Conservation (phyloP, 2,888 invertebrate species). For the Chelonus formosanus region DNA sequence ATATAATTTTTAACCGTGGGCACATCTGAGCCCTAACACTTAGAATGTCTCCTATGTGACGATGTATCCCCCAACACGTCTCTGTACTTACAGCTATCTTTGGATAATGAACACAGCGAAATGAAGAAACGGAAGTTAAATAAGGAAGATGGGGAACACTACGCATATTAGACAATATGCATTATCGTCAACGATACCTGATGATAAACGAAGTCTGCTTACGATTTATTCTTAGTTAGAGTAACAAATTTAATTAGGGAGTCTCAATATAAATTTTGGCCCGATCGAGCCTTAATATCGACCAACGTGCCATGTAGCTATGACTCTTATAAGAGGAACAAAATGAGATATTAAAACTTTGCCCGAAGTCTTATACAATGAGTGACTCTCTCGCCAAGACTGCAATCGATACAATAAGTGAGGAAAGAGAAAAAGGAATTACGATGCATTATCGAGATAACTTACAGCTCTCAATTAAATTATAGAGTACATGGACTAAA, state of each 20-base stretch:
- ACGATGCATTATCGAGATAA: neutral
- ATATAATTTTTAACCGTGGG: conserved; percentile 14
- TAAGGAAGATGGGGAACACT: conserved; percentile 1
- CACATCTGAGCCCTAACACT: neutral
- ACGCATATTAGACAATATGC: conserved; percentile 9
- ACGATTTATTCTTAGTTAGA: conserved; percentile 53
- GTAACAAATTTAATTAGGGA: conserved; percentile 54
- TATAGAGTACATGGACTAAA: neutral
- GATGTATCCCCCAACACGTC: conserved; percentile 10
- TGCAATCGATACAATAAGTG: conserved; percentile 45
- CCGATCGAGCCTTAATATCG: conserved; percentile 55
- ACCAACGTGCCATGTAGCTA: conserved; percentile 51
- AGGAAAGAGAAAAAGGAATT: conserved; percentile 13
- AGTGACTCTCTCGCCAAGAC: conserved; percentile 46
- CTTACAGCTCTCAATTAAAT: neutral
- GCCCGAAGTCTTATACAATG: conserved; percentile 29
- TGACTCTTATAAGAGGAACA: conserved; percentile 34
- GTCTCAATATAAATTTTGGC: conserved; percentile 49
- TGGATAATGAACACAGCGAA: conserved; percentile 14
- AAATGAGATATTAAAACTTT: conserved; percentile 21
- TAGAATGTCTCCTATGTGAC: conserved; percentile 9
- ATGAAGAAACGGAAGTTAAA: neutral
- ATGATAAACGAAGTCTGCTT: conserved; percentile 45
- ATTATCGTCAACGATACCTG: conserved; percentile 28
- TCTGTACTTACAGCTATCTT: conserved; percentile 6